phyloP scores from a whole-genome alignment of 1,140 invertebrate species.

The Drosophila neocordata region DNA sequence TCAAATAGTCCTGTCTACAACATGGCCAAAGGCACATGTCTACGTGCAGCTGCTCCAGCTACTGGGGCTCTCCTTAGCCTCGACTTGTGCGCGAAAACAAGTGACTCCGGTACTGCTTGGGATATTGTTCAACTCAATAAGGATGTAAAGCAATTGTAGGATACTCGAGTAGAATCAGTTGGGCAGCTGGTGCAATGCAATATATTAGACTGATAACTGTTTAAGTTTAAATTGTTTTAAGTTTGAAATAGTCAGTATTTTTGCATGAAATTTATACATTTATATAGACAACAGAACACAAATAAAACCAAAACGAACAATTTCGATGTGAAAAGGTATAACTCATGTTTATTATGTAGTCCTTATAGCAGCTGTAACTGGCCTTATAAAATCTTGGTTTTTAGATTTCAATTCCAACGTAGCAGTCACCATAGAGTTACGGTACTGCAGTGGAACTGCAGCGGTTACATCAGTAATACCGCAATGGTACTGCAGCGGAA shows the following conservation, averaged over 20 bases:
- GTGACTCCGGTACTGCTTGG: slow-evolving; percentile 86
- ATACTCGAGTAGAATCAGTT: slow-evolving; percentile 7
- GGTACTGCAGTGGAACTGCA: too few relatives aligned
- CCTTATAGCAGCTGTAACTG: too few relatives aligned
- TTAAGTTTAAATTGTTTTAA: slow-evolving; percentile 53
- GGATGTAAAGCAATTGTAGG: not conserved
- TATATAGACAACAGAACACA: slow-evolving; percentile 61
- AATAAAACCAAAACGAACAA: slow-evolving; percentile 12
- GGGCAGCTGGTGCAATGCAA: slow-evolving; percentile 33
- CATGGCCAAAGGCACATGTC: slow-evolving; percentile 92
- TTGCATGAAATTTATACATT: slow-evolving; percentile 54
- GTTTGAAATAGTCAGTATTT: slow-evolving; percentile 67
- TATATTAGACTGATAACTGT: slow-evolving; percentile 72
- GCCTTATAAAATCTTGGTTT: too few relatives aligned
- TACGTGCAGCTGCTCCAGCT: slow-evolving; percentile 85
- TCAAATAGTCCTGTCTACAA: slow-evolving; percentile 92
- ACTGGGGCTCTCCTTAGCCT: slow-evolving; percentile 86
- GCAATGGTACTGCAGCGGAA: too few relatives aligned
- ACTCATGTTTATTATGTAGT: not conserved
- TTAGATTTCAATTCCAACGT: too few relatives aligned
- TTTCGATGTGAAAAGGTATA: slow-evolving; percentile 42
- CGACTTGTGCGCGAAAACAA: slow-evolving; percentile 88
- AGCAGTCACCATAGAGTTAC: too few relatives aligned
- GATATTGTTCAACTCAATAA: slow-evolving; percentile 85
- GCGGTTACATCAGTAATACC: too few relatives aligned